phyloP scores from a whole-genome alignment of 2,797 vertebrate genomes.

The Melanogrammus aeglefinus region DNA sequence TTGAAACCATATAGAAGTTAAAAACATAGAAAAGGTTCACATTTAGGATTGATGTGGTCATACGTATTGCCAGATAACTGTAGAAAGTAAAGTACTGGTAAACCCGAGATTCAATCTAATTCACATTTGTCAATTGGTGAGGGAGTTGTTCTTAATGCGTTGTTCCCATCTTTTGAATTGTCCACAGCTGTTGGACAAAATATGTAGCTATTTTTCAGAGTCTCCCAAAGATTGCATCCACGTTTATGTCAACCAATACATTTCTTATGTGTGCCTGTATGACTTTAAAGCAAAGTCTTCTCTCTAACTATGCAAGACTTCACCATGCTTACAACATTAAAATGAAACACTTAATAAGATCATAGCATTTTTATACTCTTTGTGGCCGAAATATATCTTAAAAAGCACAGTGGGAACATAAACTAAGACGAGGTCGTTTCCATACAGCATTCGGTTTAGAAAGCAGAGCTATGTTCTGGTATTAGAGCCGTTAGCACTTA shows the following conservation, averaged over 20 bases:
- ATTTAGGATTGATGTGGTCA: not conserved
- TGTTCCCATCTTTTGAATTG: conserved; percentile 3
- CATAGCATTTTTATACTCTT: not conserved
- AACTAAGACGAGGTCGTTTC: conserved; percentile 35
- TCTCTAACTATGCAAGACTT: conserved; percentile 1
- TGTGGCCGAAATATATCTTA: conserved; percentile 36
- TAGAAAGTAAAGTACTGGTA: not conserved
- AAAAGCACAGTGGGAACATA: conserved; percentile 53
- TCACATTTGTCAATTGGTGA: not conserved
- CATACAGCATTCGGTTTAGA: conserved; percentile 2
- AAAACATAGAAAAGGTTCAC: not conserved
- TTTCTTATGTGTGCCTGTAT: conserved; percentile 24
- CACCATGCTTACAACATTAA: not conserved
- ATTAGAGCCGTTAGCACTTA: conserved; percentile 66
- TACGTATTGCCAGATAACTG: not conserved
- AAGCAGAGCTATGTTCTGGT: conserved; percentile 32
- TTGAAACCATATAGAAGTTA: not conserved
- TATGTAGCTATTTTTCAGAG: not conserved
- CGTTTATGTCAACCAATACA: not conserved
- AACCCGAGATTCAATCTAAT: not conserved
- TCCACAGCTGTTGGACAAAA: not conserved
- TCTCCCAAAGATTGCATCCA: conserved; percentile 16
- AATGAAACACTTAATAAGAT: conserved; percentile 4
- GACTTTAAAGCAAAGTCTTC: not conserved
- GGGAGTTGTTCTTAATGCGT: conserved; percentile 21